Percentiles rank a stretch among this genome's conserved stretches.
Evolutionary conservation across 1,140 invertebrate genomes (phyloP).

Genomic region (Kradibia gibbosae): DNA sequence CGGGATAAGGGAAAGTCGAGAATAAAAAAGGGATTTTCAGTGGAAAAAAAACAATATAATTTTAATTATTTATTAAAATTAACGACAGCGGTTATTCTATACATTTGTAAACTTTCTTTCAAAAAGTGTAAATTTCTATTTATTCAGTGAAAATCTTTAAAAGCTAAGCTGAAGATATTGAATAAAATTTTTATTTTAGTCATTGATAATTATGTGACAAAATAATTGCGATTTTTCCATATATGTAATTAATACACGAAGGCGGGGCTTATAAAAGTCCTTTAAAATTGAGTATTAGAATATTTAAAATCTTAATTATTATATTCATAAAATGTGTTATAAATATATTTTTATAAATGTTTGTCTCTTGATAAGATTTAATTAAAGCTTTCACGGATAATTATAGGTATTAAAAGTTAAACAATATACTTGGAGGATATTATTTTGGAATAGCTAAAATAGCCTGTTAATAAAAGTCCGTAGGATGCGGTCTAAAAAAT

Average conservation of each 20-base stretch:
- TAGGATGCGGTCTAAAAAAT: constrained; percentile 11
- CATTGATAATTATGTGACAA: too few relatives aligned
- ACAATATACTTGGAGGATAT: constrained; percentile 38
- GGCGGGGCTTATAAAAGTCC: background rate
- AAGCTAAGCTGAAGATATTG: too few relatives aligned
- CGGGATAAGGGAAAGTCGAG: too few relatives aligned
- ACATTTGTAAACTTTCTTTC: too few relatives aligned
- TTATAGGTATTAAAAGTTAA: constrained; percentile 39
- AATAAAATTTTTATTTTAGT: background rate
- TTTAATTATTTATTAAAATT: too few relatives aligned
- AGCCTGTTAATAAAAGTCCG: constrained; percentile 19
- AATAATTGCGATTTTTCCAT: too few relatives aligned
- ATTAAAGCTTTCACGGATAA: constrained; percentile 29
- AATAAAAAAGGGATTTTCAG: too few relatives aligned
- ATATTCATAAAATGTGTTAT: background rate
- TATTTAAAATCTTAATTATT: background rate
- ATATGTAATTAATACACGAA: too few relatives aligned
- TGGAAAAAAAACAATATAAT: too few relatives aligned
- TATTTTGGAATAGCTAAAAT: constrained; percentile 44
- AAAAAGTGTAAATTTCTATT: too few relatives aligned
- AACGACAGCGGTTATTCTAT: too few relatives aligned
- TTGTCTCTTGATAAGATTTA: background rate
- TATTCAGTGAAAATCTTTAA: too few relatives aligned
- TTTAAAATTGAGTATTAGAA: background rate
- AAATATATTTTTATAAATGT: background rate